These are phyloP conservation scores for Sebastolobus alascanus DNA, from an alignment of 2,797 vertebrate species.

Conservation along the genomic window DNA sequence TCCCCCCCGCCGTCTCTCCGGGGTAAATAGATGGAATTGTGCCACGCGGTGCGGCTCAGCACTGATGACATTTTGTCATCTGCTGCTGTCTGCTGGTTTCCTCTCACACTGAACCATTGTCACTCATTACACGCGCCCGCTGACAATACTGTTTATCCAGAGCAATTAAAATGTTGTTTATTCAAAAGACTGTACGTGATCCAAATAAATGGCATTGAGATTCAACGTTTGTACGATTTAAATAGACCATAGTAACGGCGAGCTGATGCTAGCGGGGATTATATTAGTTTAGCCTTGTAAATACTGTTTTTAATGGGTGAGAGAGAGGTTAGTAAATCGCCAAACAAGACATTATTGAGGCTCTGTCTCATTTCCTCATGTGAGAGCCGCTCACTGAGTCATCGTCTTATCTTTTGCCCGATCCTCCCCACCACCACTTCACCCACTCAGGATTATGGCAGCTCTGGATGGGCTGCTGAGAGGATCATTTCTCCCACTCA, in stretches of 20 bases:
- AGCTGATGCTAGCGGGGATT: slow-evolving; percentile 25
- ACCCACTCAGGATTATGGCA: slow-evolving; percentile 72
- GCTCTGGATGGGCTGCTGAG: slow-evolving; percentile 60
- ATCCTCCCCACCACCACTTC: slow-evolving; percentile 57
- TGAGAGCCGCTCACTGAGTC: slow-evolving; percentile 62
- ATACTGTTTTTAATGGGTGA: slow-evolving; percentile 36
- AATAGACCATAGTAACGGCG: slow-evolving; percentile 20
- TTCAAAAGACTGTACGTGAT: slow-evolving; percentile 28
- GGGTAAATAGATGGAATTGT: slow-evolving; percentile 54
- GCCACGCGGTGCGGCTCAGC: slow-evolving; percentile 39
- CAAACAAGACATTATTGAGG: slow-evolving; percentile 51
- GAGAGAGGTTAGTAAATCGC: slow-evolving; percentile 36
- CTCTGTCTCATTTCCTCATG: slow-evolving; percentile 62
- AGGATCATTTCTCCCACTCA: slow-evolving; percentile 58
- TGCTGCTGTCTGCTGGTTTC: slow-evolving; percentile 41
- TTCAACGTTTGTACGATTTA: slow-evolving; percentile 11
- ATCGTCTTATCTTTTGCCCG: slow-evolving; percentile 59
- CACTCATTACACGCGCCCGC: slow-evolving; percentile 39
- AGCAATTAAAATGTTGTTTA: slow-evolving; percentile 52
- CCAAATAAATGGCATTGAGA: slow-evolving; percentile 26
- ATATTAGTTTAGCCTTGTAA: slow-evolving; percentile 41
- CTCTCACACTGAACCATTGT: slow-evolving; percentile 32
- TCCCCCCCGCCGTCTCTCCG: slow-evolving; percentile 29
- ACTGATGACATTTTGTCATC: slow-evolving; percentile 67
- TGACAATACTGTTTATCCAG: slow-evolving; percentile 30